Conservation (phyloP, 1,140 invertebrate species). For the Dufourea novaeangliae region DNA sequence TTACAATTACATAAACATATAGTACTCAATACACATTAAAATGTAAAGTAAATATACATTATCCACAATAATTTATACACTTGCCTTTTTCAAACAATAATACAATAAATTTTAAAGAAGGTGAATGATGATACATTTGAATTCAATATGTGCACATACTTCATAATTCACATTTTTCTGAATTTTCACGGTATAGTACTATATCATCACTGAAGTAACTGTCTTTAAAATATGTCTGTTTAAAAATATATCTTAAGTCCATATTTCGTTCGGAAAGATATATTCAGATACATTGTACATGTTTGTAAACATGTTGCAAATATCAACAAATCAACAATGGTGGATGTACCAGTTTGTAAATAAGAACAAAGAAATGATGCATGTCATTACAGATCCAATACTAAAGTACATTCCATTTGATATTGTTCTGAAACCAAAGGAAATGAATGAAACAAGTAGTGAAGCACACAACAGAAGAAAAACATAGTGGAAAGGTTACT, state of each 20-base stretch:
- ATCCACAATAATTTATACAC: slow-evolving; percentile 14
- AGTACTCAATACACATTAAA: not conserved
- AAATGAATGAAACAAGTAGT: not conserved
- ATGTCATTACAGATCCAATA: not conserved
- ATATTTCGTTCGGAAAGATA: slow-evolving; percentile 1
- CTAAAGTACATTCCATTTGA: no score
- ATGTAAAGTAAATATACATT: slow-evolving; percentile 40
- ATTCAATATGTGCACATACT: slow-evolving; percentile 4
- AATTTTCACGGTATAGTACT: slow-evolving; percentile 5
- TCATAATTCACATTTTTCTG: not conserved
- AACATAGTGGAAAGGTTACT: not conserved
- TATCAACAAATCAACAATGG: not conserved
- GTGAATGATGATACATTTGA: slow-evolving; percentile 21
- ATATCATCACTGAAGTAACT: slow-evolving; percentile 14
- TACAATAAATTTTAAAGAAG: slow-evolving; percentile 12
- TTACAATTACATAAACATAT: slow-evolving; percentile 2
- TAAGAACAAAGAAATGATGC: not conserved
- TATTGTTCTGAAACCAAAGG: no score
- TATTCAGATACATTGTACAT: not conserved
- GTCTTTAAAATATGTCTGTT: slow-evolving; percentile 19
- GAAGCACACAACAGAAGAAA: not conserved
- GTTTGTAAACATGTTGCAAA: not conserved
- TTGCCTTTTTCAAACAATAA: not conserved
- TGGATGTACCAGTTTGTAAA: not conserved
- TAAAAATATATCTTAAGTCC: slow-evolving; percentile 31